Evolutionary conservation across 2,113 vertebrate genomes (phyloP).

Genomic region (Atrichornis clamosus): DNA sequence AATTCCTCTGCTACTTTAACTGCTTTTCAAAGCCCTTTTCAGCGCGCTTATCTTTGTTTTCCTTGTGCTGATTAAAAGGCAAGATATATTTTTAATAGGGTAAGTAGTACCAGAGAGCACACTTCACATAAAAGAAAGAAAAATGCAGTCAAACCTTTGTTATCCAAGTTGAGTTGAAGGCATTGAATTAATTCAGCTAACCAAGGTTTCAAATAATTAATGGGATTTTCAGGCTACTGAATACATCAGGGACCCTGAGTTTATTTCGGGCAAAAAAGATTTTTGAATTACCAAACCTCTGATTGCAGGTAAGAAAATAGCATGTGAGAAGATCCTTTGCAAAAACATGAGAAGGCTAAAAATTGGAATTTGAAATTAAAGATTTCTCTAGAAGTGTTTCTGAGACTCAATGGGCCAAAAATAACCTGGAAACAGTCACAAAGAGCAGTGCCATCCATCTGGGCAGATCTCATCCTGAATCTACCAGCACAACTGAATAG

Average conservation of each 20-base stretch:
- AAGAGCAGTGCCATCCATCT: not conserved
- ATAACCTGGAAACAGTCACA: not conserved
- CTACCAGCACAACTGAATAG: not conserved
- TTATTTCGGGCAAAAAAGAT: not conserved
- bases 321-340: not conserved
- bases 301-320: not conserved
- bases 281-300: not conserved
- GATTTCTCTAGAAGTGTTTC: not conserved
- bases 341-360: not conserved
- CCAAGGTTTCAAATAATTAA: slow-evolving; percentile 19
- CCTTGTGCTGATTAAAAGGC: slow-evolving; percentile 55
- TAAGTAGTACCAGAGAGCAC: slow-evolving; percentile 31
- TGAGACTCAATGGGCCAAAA: not conserved
- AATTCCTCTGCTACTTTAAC: slow-evolving; percentile 45
- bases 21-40: slow-evolving; percentile 32
- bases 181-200: slow-evolving; percentile 34
- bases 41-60: slow-evolving; percentile 54
- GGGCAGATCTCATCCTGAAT: not conserved
- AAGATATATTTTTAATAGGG: slow-evolving; percentile 59
- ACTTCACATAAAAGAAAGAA: slow-evolving; percentile 16
- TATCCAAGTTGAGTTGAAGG: slow-evolving; percentile 18
- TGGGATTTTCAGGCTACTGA: slow-evolving; percentile 15
- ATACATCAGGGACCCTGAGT: not conserved
- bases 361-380: not conserved
- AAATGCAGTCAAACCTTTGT: slow-evolving; percentile 38